A percentile compares a stretch with the other conserved stretches of the same genome.
Conservation (phyloP, 2,113 vertebrate species). For the Picathartes gymnocephalus region DNA sequence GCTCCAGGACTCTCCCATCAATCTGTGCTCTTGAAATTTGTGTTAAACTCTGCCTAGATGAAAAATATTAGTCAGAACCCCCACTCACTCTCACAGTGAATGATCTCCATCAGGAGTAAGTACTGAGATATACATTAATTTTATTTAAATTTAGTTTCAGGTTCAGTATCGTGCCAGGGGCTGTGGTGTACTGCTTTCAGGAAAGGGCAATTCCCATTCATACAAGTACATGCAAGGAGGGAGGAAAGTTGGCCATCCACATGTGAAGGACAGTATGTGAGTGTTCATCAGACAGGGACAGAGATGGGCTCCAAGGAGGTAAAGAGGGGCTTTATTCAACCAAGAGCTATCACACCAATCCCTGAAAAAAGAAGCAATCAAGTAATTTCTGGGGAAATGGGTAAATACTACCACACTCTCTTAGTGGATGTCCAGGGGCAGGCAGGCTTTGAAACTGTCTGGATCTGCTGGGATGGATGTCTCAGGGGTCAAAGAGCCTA, state of each 20-base stretch:
- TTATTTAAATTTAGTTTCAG: background rate
- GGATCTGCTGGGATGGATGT: background rate
- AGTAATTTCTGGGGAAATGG: background rate
- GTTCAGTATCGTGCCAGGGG: accelerated
- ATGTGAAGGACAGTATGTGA: background rate
- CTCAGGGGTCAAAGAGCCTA: background rate
- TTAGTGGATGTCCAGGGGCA: background rate
- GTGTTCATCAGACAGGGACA: accelerated
- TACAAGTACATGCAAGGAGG: background rate
- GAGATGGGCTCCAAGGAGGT: background rate
- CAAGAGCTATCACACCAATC: background rate
- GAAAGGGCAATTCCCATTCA: background rate
- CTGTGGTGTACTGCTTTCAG: background rate
- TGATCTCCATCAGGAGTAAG: background rate
- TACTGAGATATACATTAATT: background rate
- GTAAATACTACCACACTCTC: background rate
- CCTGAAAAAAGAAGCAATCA: background rate
- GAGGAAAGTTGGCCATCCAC: background rate
- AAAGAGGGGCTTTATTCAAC: background rate
- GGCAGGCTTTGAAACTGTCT: background rate
- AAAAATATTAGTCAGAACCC: background rate
- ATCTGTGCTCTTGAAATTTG: background rate
- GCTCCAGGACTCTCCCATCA: background rate
- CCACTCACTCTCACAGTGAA: background rate
- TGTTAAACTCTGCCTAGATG: background rate